These are phyloP conservation scores for Agrochola circellaris DNA, from an alignment of 2,888 invertebrate species.

Conservation along the genomic window DNA sequence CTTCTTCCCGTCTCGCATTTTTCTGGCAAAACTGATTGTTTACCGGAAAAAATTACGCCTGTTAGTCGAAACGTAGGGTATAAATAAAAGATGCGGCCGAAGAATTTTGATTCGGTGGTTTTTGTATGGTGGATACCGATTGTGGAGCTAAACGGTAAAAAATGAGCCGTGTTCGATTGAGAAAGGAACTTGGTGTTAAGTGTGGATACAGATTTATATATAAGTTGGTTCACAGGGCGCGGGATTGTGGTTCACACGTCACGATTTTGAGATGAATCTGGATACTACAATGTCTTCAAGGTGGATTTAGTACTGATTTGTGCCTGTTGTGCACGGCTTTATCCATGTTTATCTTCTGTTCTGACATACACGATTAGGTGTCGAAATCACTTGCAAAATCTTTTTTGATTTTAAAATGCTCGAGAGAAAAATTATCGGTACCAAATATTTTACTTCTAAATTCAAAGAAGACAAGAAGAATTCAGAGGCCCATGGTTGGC, in stretches of 20 bases:
- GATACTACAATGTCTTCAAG: neutral
- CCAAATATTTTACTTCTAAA: neutral
- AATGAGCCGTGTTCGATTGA: conserved; percentile 78
- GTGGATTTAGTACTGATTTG: neutral
- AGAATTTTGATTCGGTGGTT: conserved; percentile 90
- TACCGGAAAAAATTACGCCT: conserved; percentile 90
- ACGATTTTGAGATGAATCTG: neutral
- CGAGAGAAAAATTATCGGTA: neutral
- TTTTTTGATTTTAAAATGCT: neutral
- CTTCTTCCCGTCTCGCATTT: conserved; percentile 88
- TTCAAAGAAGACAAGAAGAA: no score
- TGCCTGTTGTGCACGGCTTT: neutral
- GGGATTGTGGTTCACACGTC: conserved; percentile 50
- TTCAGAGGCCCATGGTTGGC: no score
- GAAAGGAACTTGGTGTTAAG: conserved; percentile 85
- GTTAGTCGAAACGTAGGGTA: conserved; percentile 86
- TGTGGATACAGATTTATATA: conserved; percentile 80
- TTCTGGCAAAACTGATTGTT: conserved; percentile 90
- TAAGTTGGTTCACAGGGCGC: conserved; percentile 71
- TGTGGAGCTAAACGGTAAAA: conserved; percentile 81
- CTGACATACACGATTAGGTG: neutral
- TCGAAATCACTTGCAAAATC: neutral
- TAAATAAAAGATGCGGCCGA: conserved; percentile 89
- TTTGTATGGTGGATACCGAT: conserved; percentile 82
- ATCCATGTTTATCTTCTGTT: neutral